Conservation (phyloP, 2,113 vertebrate species). For the Pomatorhinus ruficollis region DNA sequence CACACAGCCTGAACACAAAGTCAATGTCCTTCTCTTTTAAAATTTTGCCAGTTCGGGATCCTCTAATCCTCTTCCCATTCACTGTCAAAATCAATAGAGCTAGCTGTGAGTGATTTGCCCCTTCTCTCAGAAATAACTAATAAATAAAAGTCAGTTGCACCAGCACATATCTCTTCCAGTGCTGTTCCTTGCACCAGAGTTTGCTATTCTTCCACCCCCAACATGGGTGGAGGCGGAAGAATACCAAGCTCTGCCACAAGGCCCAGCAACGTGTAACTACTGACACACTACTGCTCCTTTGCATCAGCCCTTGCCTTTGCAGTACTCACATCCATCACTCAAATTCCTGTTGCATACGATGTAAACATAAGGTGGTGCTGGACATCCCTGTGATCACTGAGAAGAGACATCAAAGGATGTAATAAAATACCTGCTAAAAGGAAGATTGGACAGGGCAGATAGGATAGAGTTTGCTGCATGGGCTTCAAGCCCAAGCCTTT, state of each 20-base stretch:
- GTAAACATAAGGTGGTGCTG: background rate
- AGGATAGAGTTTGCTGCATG: background rate
- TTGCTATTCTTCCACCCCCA: background rate
- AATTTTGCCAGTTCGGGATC: background rate
- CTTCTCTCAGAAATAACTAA: background rate
- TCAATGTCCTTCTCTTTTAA: background rate
- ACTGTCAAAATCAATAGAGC: background rate
- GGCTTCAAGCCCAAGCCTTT: background rate
- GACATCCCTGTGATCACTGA: background rate
- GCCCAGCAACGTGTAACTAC: rapidly evolving
- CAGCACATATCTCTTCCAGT: background rate
- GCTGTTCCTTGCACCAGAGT: background rate
- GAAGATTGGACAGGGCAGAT: background rate
- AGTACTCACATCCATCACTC: background rate
- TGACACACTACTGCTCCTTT: background rate
- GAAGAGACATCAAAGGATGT: background rate
- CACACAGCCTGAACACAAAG: background rate
- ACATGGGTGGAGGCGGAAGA: rapidly evolving
- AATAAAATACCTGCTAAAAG: background rate
- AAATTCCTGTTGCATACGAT: background rate
- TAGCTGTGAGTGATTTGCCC: background rate
- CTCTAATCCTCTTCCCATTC: background rate
- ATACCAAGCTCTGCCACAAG: background rate
- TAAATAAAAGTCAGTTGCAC: background rate
- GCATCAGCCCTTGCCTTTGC: background rate